Evolutionary conservation across 2,113 vertebrate species (phyloP).

Genomic region (Hypanus sabinus): DNA sequence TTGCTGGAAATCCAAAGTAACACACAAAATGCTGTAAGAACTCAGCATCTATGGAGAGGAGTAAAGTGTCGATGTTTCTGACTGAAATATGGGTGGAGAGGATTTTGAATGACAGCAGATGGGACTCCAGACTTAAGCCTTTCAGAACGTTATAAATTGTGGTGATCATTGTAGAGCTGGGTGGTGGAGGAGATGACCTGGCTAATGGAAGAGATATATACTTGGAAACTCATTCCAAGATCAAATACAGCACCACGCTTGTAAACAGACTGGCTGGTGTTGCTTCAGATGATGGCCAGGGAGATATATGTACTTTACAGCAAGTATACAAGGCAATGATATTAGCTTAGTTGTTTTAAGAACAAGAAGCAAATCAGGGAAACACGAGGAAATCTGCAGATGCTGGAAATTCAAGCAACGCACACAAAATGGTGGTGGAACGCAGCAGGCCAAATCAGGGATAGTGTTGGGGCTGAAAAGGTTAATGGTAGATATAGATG

Average conservation of each 20-base stretch:
- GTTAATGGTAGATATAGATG: neutral
- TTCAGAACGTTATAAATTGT: neutral
- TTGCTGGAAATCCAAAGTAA: no score
- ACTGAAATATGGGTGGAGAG: no score
- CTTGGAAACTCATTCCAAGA: no score
- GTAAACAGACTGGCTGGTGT: no score
- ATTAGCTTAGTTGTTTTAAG: neutral
- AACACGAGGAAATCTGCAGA: no score
- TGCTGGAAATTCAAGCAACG: no score
- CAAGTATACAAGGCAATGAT: neutral
- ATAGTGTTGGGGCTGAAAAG: neutral
- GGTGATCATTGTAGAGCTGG: neutral
- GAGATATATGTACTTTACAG: neutral
- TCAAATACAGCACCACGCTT: neutral
- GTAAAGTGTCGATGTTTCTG: no score
- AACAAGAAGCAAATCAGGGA: neutral
- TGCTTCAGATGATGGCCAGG: neutral
- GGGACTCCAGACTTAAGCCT: neutral
- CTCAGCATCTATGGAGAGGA: no score
- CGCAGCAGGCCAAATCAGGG: neutral
- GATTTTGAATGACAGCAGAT: neutral
- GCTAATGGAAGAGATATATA: neutral
- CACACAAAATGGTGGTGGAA: no score
- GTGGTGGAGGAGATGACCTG: neutral
- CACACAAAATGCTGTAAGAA: no score